phyloP scores from a whole-genome alignment of 2,888 invertebrate species.

The Ichneumon xanthorius region DNA sequence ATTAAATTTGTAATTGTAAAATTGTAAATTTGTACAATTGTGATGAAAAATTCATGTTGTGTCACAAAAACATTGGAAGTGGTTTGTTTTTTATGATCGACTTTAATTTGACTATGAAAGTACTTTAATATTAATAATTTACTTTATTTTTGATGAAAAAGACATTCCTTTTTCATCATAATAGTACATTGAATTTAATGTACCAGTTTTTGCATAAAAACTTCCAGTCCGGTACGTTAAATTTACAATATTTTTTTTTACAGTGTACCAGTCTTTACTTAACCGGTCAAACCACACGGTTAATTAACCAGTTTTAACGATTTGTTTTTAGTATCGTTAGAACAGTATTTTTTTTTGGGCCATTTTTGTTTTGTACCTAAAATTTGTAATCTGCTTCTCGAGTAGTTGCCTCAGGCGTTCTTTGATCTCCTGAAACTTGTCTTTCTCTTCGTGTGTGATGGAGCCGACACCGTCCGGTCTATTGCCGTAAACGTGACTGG shows the following conservation, averaged over 20 bases:
- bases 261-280: too few species aligned
- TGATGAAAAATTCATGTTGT: too few species aligned
- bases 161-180: too few species aligned
- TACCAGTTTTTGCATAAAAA: background rate
- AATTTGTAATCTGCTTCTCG: constrained; percentile 99
- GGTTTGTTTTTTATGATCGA: background rate
- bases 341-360: background rate
- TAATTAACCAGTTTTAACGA: too few species aligned
- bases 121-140: background rate
- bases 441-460: constrained; percentile 98
- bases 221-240: too few species aligned
- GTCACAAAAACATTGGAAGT: background rate
- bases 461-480: constrained; percentile 99
- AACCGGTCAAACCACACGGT: too few species aligned
- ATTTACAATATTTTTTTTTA: too few species aligned
- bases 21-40: too few species aligned
- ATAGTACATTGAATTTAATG: too few species aligned
- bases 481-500: constrained; percentile 99
- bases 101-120: background rate
- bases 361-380: constrained; percentile 88
- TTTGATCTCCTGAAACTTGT: constrained; percentile 98
- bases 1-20: too few species aligned
- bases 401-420: constrained; percentile 96
- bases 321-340: background rate
- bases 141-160: too few species aligned